Percentiles rank a stretch among this genome's conserved stretches.
phyloP scores from a whole-genome alignment of 2,113 vertebrate genomes.

The Pseudorasbora parva region DNA sequence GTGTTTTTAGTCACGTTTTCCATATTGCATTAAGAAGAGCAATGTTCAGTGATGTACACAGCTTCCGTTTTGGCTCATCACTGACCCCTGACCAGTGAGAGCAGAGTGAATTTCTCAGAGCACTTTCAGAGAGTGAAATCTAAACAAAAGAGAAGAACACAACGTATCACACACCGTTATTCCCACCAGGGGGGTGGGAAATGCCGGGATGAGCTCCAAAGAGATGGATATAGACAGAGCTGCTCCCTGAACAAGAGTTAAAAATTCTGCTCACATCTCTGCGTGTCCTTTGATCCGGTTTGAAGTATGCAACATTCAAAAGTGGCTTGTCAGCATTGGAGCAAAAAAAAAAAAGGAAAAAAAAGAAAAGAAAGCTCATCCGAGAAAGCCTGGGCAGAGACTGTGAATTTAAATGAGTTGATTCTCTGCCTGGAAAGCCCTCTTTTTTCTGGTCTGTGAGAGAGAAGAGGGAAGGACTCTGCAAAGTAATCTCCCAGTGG shows the following conservation, averaged over 20 bases:
- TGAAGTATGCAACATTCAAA: conserved; percentile 73
- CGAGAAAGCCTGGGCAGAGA: conserved; percentile 70
- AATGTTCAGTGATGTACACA: background rate
- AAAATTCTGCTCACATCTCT: conserved; percentile 38
- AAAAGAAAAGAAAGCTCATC: conserved; percentile 65
- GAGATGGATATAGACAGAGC: conserved; percentile 25
- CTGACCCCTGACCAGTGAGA: conserved; percentile 1
- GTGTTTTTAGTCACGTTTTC: too few species aligned
- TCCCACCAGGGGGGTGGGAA: conserved; percentile 3
- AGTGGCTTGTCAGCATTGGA: conserved; percentile 74
- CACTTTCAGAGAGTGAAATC: conserved; percentile 10
- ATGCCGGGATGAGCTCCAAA: conserved; percentile 5
- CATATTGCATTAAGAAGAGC: background rate
- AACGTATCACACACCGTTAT: conserved; percentile 35
- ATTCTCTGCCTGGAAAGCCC: conserved; percentile 57
- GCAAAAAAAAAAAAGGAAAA: conserved; percentile 60
- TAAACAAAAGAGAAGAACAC: conserved; percentile 42
- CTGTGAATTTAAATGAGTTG: conserved; percentile 76
- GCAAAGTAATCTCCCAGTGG: conserved; percentile 58
- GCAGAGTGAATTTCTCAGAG: background rate
- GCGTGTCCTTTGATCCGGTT: conserved; percentile 68
- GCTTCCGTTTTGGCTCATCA: background rate
- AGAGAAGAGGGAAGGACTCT: background rate
- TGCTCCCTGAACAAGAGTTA: conserved; percentile 19
- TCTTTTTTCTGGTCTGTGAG: conserved; percentile 10